A percentile compares a stretch with the other conserved stretches of the same genome.
Evolutionary conservation across 2,888 invertebrate genomes (phyloP).

Genomic region (Girardia tigrina): DNA sequence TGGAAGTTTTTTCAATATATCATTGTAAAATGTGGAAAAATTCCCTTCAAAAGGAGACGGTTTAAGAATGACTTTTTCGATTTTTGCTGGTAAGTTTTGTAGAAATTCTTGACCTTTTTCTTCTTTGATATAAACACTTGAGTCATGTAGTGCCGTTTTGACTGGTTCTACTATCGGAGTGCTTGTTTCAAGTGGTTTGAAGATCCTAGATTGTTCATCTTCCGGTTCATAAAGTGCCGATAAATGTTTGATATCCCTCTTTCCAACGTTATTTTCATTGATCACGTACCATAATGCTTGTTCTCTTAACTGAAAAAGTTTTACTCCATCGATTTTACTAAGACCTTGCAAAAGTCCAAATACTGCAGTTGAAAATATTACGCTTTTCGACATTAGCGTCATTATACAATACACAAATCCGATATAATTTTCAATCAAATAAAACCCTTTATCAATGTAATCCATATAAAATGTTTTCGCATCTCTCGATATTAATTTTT

Average conservation of each 20-base stretch:
- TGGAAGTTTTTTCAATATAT: neutral
- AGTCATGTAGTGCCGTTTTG: neutral
- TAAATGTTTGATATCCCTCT: neutral
- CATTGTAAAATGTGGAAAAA: neutral
- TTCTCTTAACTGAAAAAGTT: neutral
- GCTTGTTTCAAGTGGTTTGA: neutral
- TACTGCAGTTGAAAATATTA: neutral
- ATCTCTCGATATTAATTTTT: neutral
- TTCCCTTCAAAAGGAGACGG: neutral
- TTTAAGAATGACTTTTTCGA: conserved; percentile 6
- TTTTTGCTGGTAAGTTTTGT: neutral
- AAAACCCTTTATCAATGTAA: neutral
- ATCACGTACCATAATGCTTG: neutral
- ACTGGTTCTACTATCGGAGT: neutral
- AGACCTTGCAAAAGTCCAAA: neutral
- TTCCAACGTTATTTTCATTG: neutral
- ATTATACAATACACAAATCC: conserved; percentile 2
- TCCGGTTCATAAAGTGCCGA: conserved; percentile 1
- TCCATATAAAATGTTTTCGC: neutral
- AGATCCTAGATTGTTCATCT: neutral
- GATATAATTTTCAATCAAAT: conserved; percentile 15
- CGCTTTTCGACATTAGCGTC: neutral
- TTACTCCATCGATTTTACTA: neutral
- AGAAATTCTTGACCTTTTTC: neutral
- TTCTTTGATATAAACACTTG: neutral